Base-by-base conservation (phyloP, 2,113 vertebrate genomes). In the Progne subis region DNA sequence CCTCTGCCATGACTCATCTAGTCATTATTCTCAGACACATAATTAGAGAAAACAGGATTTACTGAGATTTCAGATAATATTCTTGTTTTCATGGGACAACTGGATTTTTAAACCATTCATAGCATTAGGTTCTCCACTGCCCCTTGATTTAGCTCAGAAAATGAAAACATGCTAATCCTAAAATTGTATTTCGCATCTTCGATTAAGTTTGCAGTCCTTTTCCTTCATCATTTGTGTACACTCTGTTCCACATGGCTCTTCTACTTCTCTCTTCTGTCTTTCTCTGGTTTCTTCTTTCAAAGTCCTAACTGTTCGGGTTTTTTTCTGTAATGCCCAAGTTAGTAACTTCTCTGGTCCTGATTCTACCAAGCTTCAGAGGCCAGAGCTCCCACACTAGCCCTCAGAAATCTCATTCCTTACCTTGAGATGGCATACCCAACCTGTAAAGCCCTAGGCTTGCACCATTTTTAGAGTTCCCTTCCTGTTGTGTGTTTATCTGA, bases 81-180 rank as follows among this genome's bases (percentile, higher is more conserved):
- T 64, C 28, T 65, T 85, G 5, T 72, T 95, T 88, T 86, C 50
- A n/a, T 26, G 17, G 13, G 39, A 63, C 43, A 83, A 93, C n/a
- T 56, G 55, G 26, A 77, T 93, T 93, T 91, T 96, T 74, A 92
- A 95, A 94, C 39, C 5, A 31, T 61, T 90, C 63, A 28, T 39
- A 67, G 32, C 32, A 85, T 76, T 74, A 61, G 28, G 31, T 29
- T 95, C 59, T 81, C 47, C 75, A 31, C 17, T 52, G 52, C 11
- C 32, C 43, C 84, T 85, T 86, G 44, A 80, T 93, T 90, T 86
- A 50, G 25, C 60, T 80, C 6, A 5, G 79, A 90, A 95, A 92
- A 94, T 92, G 41, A 90, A 95, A 94, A 79, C 32, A 26, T 21
- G 18, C 20, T 90, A 75, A 90, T 86, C 43, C 44, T 92, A 63